A percentile compares a stretch with the other conserved stretches of the same genome.
Evolutionary conservation across 1,140 invertebrate genomes (phyloP).

Genomic region (Dufourea novaeangliae): DNA sequence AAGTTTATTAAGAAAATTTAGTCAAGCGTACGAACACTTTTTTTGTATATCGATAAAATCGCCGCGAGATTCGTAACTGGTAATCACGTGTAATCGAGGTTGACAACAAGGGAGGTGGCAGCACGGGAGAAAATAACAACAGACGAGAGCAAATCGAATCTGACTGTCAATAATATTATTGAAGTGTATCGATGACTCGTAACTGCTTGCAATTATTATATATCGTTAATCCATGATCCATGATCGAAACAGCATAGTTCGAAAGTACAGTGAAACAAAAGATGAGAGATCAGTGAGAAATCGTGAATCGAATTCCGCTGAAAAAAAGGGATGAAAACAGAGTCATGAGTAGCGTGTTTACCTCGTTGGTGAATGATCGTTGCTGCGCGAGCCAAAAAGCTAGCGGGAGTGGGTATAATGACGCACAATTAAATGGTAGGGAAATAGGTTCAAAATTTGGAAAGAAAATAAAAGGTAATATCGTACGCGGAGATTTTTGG

Average conservation of each 20-base stretch:
- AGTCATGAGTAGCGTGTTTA: background rate
- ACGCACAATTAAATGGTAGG: background rate
- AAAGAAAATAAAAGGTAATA: slow-evolving; percentile 56
- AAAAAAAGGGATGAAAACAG: slow-evolving; percentile 39
- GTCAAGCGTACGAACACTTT: background rate
- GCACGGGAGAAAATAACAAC: slow-evolving; percentile 68
- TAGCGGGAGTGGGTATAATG: background rate
- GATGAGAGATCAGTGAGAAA: slow-evolving; percentile 3
- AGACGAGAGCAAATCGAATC: slow-evolving; percentile 51
- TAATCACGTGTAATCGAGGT: slow-evolving; percentile 68
- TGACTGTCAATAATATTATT: slow-evolving; percentile 64
- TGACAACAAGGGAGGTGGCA: slow-evolving; percentile 65
- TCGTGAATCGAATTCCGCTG: background rate
- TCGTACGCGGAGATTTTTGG: slow-evolving; percentile 55
- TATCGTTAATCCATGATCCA: background rate
- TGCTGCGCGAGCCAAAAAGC: background rate
- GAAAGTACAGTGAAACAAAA: background rate
- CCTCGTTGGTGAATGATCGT: background rate
- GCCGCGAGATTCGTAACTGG: slow-evolving; percentile 51
- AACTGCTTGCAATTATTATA: background rate
- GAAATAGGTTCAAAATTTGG: background rate
- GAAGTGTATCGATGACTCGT: slow-evolving; percentile 4
- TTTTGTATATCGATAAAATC: background rate
- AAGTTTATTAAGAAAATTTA: background rate
- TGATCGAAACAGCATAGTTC: background rate